Evolutionary conservation across 2,797 vertebrate genomes (phyloP), one percentile per base, ranked within the genome.

Genomic region (Helostoma temminkii): DNA sequence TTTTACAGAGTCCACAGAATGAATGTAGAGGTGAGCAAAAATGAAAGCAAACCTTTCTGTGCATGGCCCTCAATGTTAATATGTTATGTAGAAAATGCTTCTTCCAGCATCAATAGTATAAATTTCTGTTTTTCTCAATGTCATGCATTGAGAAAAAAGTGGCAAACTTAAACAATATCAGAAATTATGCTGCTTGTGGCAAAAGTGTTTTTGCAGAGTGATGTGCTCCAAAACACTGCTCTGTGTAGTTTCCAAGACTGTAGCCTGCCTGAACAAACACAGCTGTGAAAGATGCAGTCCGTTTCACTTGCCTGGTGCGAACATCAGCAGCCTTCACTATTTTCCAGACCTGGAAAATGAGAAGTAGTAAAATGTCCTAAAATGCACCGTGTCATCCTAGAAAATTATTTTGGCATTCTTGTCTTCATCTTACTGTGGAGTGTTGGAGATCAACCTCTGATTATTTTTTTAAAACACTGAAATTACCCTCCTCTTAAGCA

Each of bases 1-100:
- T 75, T 83, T 85, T 79, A 45, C 76, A 93, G 92, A 66, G 41
- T 53, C 47, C 55, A 26, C 49, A 70, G 45, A 42, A 52, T 71
- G 65, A 68, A 66, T 87, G 67, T 81, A 73, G 80, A 87, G 92
- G 93, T 94, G 76, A 86, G 86, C 16, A 3, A 53, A 34, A 36
- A 21, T 49, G 14, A 48, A 50, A 69, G 30, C 4, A 37, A 4
- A 41, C 15, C 3, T 34, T 5, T 21, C 2, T 19, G 1, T 57
- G n/a, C 4, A 47, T 54, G 5, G 26, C 41, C 6, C 10, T 47
- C n/a, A n/a, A n/a, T n/a, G n/a, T n/a, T 59, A 6, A 60, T 15
- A 22, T 58, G n/a, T 57, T 1, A 22, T 10, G 32, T 42, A 54
- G 2, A 6, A 25, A 45, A n/a, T 36, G 18, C 36, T 63, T 47